Evolutionary conservation across 2,888 invertebrate genomes (phyloP), one percentile per base, ranked within the genome.

Genomic region (Hartigia nigra): DNA sequence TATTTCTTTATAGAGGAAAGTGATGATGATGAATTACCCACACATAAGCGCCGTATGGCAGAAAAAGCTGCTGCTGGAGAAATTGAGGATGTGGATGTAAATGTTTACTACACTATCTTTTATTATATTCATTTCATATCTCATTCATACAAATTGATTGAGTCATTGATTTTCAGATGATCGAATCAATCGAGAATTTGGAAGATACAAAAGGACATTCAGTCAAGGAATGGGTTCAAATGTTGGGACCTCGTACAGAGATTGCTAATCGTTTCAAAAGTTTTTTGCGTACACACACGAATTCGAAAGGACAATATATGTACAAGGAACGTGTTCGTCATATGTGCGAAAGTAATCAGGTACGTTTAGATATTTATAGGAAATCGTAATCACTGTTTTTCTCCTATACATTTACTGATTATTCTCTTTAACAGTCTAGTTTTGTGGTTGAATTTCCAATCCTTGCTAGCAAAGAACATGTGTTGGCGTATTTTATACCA

Each of bases 131-230:
- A 36, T 76, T 77, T 74, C 35, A 31, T 31, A 75, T 72, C 5
- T 39, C 12, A 3, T 23, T 31, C 69, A 1, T 77, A 31, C 23
- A 31, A 12, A 5, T 76, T 76, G 2, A 70, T 69, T 39, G n/a
- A 55, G 12, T 74, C 37, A 55, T 77, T 70, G 35, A 70, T 77
- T 86, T 86, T 36, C 82, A 94, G 92, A 96, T 97, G 93, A 95
- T 98, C 74, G 99, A 99, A 92, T 97, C 98, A 78, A 98, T 99
- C 82, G 99, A 99, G 91, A 99, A 99, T 92, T 93, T 99, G 55
- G 99, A 99, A 91, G 99, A 99, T 87, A 98, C 98, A 9, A 98
- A 98, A 90, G 99, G 99, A 0, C 96, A 98, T 89, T 94, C 97
- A 0, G 96, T 97, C 3, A 96, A 97, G 87, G 99, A 99, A 88